Evolutionary conservation across 2,888 invertebrate species (phyloP), one percentile per base, ranked within the genome.

Genomic region (Conchocele bisecta): DNA sequence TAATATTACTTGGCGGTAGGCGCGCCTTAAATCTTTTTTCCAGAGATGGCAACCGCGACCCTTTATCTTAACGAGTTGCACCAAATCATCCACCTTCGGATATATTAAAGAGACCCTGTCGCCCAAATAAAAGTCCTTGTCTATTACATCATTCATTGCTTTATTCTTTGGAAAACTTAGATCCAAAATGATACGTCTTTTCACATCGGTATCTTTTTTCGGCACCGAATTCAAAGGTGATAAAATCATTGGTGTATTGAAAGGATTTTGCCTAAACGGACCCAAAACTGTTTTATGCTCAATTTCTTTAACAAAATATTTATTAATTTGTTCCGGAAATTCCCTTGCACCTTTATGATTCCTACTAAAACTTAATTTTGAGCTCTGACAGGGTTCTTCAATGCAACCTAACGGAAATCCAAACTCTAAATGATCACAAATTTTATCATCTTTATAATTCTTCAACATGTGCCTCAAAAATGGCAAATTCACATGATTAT

Each of bases 221-320:
- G 46, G 46, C 15, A 46, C 22, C 5, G 46, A 46, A 46, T 46
- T 46, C 5, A 46, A 20, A 46, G 46, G 46, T 5, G 46, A 46
- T 15, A 46, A 26, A 26, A 26, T 46, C 7, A 46, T 46, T 11
- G 26, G 26, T 20, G 20, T 20, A 7, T 5, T 11, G 28, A 46
- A 46, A 22, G 46, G 46, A 20, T 20, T 20, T 26, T 28, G 6
- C 17, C 17, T n/a, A 46, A 46, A 46, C 7, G 46, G 46, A 7
- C 46, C 46, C 28, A 46, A 20, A 20, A 46, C 28, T 13, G 46
- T 28, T 20, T 46, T 46, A 46, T 46, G 24, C 3, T 4, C 22
- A 5, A 46, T 46, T 20, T 46, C 46, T 46, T 46, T 46, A 5
- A 26, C 26, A 4, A 46, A 46, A 22, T 46, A 46, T 46, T 46